A percentile compares a stretch with the other conserved stretches of the same genome.
Evolutionary conservation across 2,113 vertebrate genomes (phyloP).

Genomic region (Ctenodactylus gundi): DNA sequence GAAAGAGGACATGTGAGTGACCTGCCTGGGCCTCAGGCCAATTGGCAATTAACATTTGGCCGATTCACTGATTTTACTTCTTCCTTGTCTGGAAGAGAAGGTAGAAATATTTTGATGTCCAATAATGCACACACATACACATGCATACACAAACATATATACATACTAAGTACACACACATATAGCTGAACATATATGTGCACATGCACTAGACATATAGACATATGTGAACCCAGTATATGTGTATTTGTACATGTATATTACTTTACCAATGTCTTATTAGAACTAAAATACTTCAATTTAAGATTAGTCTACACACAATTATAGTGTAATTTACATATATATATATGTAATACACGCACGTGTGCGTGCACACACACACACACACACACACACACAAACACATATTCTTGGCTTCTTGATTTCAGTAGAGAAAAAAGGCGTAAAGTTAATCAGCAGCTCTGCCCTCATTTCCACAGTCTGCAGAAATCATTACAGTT

Average conservation of each 20-base stretch:
- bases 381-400: not conserved
- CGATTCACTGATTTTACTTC: not conserved
- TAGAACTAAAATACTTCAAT: too few species aligned
- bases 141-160: fast-evolving
- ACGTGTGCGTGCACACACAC: fast-evolving
- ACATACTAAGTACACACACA: not conserved
- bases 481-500: slow-evolving; percentile 75
- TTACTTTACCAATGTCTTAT: too few species aligned
- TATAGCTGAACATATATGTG: not conserved
- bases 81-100: slow-evolving; percentile 5
- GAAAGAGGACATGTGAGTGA: not conserved
- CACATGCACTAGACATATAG: too few species aligned
- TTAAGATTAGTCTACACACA: too few species aligned
- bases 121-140: fast-evolving
- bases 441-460: slow-evolving; percentile 76
- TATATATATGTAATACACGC: too few species aligned
- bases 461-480: slow-evolving; percentile 75
- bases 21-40: not conserved
- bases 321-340: too few species aligned
- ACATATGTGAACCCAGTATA: too few species aligned
- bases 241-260: too few species aligned
- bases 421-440: slow-evolving; percentile 59
- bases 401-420: too few species aligned
- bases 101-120: not conserved
- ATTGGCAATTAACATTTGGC: not conserved